These are phyloP conservation scores for Pygmarrhopalites habei DNA, from an alignment of 1,140 invertebrate genomes.

Conservation along the genomic window DNA sequence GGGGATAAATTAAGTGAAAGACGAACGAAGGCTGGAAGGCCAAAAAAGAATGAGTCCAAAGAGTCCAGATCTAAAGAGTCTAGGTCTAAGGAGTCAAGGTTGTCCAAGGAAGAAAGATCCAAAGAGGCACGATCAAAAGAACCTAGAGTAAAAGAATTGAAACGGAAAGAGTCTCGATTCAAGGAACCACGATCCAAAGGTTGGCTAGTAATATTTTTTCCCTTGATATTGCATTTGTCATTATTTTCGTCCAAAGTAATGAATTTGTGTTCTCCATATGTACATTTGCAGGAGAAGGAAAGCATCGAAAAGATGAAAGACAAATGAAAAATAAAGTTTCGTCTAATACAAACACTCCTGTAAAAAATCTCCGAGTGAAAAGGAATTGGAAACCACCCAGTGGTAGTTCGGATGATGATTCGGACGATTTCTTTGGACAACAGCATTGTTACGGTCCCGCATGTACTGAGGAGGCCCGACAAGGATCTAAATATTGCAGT, in stretches of 20 bases:
- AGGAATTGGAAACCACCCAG: slow-evolving; percentile 2
- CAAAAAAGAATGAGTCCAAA: slow-evolving; percentile 16
- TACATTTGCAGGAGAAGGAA: background rate
- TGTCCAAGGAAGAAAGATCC: background rate
- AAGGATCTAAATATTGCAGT: slow-evolving; percentile 90
- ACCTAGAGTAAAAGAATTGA: background rate
- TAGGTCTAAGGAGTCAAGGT: too few relatives aligned
- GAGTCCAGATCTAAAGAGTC: background rate
- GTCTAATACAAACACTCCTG: slow-evolving; percentile 3
- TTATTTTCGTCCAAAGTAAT: too few relatives aligned
- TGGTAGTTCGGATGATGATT: background rate
- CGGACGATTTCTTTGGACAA: slow-evolving; percentile 3
- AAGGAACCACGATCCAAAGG: too few relatives aligned
- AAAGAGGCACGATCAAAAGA: background rate
- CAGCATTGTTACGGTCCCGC: slow-evolving; percentile 84
- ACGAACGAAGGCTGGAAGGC: slow-evolving; percentile 7
- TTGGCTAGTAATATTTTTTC: background rate
- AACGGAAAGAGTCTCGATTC: background rate
- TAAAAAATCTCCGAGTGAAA: background rate
- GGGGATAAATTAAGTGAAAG: slow-evolving; percentile 9
- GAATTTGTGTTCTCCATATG: background rate
- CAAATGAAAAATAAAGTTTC: background rate
- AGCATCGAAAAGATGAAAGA: background rate
- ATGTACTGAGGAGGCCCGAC: slow-evolving; percentile 67
- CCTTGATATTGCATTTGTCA: background rate